Base-by-base conservation (phyloP, 2,113 vertebrate genomes). In the Vidua macroura region DNA sequence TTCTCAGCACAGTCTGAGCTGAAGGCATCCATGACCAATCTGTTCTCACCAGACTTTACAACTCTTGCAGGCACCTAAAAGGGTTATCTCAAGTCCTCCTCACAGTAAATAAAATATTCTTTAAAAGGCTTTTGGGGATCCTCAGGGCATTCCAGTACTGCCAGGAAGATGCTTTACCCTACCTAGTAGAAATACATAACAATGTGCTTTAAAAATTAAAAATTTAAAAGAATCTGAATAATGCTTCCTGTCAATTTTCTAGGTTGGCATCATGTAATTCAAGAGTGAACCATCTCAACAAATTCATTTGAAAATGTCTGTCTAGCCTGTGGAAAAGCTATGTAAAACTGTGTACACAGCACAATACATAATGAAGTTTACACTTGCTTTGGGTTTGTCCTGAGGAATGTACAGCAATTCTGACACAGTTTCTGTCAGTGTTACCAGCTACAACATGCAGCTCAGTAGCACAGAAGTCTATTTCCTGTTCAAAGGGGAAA, bases 121-220 rank as follows among this genome's bases (percentile, higher is more conserved):
- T 92, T 93, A 94, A 96, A 96, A 97, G 72, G 94, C 94, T 94
- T 96, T 95, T 89, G 95, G 85, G 92, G 84, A 89, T 96, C 94
- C 95, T 97, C 91, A 70, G 94, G 93, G 95, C 85, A 96, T 97
- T 96, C 59, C 66, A 90, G 66, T 83, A 78, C 86, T 92, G 66
- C 93, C 76, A 75, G 77, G 87, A 97, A 95, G 52, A 80, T 74
- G 89, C 51, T 95, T 89, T 96, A 86, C 53, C 44, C 84, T 95
- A 90, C 62, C 89, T 96, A 77, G 73, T 67, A 96, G 75, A 96
- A 96, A 96, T 83, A 97, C 85, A 96, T 76, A 94, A 97, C 64
- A 97, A 88, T 83, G 93, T 89, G 94, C 92, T 95, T 96, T 97
- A 96, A 95, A 96, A 97, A 97, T 97, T 97, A 93, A 97, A 97